Conservation (phyloP, 2,888 invertebrate species). For the Hypolimnas misippus region DNA sequence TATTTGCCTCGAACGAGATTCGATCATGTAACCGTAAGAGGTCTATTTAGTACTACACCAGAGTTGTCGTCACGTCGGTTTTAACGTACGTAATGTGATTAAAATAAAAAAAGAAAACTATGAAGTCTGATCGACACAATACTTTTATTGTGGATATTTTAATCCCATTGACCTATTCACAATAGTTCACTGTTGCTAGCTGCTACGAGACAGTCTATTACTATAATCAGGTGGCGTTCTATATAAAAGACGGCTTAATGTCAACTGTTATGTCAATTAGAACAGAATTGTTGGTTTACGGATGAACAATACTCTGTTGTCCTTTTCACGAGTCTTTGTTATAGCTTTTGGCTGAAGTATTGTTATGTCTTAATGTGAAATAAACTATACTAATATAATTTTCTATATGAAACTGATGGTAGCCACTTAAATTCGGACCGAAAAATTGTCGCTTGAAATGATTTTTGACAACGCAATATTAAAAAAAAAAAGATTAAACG, state of each 20-base stretch:
- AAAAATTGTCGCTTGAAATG: too few relatives aligned
- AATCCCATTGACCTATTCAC: constrained; percentile 6
- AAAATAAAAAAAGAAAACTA: too few relatives aligned
- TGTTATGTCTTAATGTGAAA: background rate
- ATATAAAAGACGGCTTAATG: constrained; percentile 2
- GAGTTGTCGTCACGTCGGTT: too few relatives aligned
- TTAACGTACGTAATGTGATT: too few relatives aligned
- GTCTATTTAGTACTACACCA: too few relatives aligned
- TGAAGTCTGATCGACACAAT: background rate
- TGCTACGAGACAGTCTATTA: background rate
- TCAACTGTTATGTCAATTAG: constrained; percentile 2
- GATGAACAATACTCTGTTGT: constrained; percentile 1
- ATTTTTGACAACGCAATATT: too few relatives aligned
- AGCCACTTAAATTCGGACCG: too few relatives aligned
- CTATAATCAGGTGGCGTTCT: constrained; percentile 5
- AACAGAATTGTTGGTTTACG: background rate
- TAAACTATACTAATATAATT: too few relatives aligned
- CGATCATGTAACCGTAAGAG: too few relatives aligned
- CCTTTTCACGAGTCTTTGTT: background rate
- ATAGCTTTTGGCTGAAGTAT: background rate
- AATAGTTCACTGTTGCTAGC: background rate
- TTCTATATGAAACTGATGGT: too few relatives aligned
- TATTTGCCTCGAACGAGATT: too few relatives aligned
- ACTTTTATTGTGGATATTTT: background rate
- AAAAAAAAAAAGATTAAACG: too few relatives aligned